Conservation (phyloP, 2,888 invertebrate species). For the Aquatica leii region DNA sequence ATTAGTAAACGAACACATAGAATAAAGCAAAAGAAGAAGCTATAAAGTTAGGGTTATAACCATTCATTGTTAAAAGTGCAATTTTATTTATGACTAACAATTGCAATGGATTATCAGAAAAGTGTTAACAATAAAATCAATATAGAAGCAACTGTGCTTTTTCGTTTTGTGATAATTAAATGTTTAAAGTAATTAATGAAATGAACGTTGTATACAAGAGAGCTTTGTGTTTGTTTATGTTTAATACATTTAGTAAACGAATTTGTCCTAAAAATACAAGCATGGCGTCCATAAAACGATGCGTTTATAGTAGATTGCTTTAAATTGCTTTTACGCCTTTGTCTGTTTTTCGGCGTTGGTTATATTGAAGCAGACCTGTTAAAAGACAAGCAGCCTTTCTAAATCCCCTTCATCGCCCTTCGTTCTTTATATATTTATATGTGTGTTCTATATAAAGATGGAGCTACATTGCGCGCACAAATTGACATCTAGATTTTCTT, state of each 20-base stretch:
- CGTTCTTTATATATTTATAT: conserved; percentile 31
- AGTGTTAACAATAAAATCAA: no score
- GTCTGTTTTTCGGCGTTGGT: conserved; percentile 29
- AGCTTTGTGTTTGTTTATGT: conserved; percentile 20
- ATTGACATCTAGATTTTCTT: conserved; percentile 42
- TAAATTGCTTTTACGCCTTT: conserved; percentile 35
- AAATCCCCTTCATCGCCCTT: conserved; percentile 41
- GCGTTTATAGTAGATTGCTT: conserved; percentile 35
- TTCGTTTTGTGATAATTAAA: no score
- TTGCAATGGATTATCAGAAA: no score
- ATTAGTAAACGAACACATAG: no score
- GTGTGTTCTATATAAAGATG: conserved; percentile 35
- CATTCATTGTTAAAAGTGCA: no score
- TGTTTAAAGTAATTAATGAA: no score
- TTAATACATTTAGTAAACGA: conserved; percentile 31
- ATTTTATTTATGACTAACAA: no score
- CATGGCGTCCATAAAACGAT: conserved; percentile 26
- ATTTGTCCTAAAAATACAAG: conserved; percentile 29
- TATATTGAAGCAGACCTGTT: conserved; percentile 37
- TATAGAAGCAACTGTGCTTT: no score
- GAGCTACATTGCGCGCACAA: conserved; percentile 35
- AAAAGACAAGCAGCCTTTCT: conserved; percentile 39
- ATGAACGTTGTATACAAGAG: no score
- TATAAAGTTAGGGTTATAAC: no score
- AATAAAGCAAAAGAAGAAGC: no score